Base-by-base conservation (phyloP, 2,113 vertebrate genomes). In the Rhizomys pruinosus region DNA sequence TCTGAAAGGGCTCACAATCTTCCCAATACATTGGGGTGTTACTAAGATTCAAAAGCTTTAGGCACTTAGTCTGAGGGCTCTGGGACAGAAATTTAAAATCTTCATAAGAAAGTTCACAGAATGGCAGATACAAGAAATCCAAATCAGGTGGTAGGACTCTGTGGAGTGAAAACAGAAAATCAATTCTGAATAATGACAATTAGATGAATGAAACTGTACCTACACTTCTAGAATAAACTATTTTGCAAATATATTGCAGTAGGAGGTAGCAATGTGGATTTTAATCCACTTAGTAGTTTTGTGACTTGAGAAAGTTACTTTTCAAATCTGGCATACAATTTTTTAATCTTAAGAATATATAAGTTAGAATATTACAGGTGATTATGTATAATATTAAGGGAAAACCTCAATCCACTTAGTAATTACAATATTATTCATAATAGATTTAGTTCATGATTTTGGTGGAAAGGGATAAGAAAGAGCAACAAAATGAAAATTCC, bases 31-130 rank as follows among this genome's bases (percentile, higher is more conserved):
- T 72, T 23, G 92, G 3, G 16, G 77, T 94, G 84, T 93, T 71
- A 66, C 69, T 86, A 68, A 95, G 94, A 85, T 81, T 85, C 69
- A 89, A 23, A 17, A 47, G 20, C 25, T 32, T 90, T 74, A 95
- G 42, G 4, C 25, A 25, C 22, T 29, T 37, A 7, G 5, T 32
- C n/a, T 85, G 78, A 92, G 77, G 34, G 55, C 72, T 88, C 87
- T 81, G 78, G 22, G 90, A 90, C 32, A 96, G 39, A 34, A 15
- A 64, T 59, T 42, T 84, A 59, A 94, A 34, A 42, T 95, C 96
- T 80, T 39, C 90, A 37, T 47, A 19, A 47, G 81, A 90, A 44
- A 94, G 82, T 15, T 63, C 57, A 96, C 89, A 95, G 59, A 47
- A 79, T 57, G 76, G 11, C 19, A 95, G 32, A 87, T 13, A 44